These are phyloP conservation scores for Hemibagrus wyckioides DNA, from an alignment of 2,113 vertebrate species.

Conservation along the genomic window DNA sequence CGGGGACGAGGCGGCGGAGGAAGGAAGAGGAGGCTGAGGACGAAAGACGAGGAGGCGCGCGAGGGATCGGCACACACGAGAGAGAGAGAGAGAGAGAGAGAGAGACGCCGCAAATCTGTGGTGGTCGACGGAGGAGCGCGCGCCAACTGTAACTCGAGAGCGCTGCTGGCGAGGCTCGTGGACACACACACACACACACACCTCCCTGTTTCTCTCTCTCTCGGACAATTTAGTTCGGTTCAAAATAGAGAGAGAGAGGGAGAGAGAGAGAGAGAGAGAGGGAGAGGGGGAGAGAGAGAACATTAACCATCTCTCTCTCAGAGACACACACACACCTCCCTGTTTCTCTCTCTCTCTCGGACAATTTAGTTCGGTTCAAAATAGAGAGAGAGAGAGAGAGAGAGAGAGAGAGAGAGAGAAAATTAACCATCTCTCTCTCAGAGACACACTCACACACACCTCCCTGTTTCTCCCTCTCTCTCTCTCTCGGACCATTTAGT, in stretches of 20 bases:
- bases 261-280: too few relatives aligned
- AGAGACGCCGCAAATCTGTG: constrained; percentile 66
- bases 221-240: too few relatives aligned
- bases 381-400: too few relatives aligned
- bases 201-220: too few relatives aligned
- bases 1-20: constrained; percentile 1
- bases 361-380: neutral
- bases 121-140: constrained; percentile 77
- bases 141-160: constrained; percentile 59
- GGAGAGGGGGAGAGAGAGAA: too few relatives aligned
- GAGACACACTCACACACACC: neutral
- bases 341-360: neutral
- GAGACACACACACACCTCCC: neutral
- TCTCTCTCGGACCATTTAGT: neutral
- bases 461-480: neutral
- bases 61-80: neutral
- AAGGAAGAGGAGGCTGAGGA: constrained; percentile 53
- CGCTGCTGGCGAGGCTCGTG: constrained; percentile 40
- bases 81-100: constrained; percentile 38
- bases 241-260: too few relatives aligned
- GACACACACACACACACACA: constrained; percentile 7
- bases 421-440: too few relatives aligned
- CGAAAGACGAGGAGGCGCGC: constrained; percentile 46
- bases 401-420: too few relatives aligned
- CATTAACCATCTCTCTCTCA: too few relatives aligned